Conservation (phyloP, 2,113 vertebrate species). For the Microcebus lehilahytsara region DNA sequence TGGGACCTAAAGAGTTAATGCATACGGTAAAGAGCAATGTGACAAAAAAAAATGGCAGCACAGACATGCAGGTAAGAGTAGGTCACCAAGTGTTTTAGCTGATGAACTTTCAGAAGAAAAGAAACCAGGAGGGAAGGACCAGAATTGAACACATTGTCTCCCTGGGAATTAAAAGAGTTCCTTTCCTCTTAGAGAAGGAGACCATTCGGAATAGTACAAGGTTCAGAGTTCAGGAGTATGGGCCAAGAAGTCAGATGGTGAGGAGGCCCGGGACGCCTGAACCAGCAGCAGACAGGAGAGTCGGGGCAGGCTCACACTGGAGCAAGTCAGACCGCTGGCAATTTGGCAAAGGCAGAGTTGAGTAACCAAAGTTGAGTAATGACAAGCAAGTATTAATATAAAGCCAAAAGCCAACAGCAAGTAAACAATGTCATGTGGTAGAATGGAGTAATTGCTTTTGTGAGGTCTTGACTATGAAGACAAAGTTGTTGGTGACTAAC, state of each 20-base stretch:
- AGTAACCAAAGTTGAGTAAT: neutral
- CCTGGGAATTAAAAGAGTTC: neutral
- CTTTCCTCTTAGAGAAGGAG: neutral
- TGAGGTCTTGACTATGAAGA: neutral
- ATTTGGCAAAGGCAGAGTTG: neutral
- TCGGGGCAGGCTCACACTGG: accelerated
- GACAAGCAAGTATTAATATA: neutral
- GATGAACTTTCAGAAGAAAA: neutral
- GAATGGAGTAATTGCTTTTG: neutral
- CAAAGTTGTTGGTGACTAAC: neutral
- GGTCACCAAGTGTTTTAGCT: neutral
- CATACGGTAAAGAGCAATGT: neutral
- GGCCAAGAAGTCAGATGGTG: neutral
- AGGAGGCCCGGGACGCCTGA: neutral
- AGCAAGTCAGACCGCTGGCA: neutral
- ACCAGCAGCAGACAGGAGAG: neutral
- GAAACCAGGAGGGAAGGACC: neutral
- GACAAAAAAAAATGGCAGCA: neutral
- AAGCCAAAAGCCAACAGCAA: neutral
- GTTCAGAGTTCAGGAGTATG: neutral
- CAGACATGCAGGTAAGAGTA: neutral
- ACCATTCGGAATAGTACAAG: neutral
- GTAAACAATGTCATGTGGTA: neutral
- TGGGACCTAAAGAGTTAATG: neutral
- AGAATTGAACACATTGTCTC: neutral